Evolutionary conservation across 2,113 vertebrate genomes (phyloP).

Genomic region (Syngnathus scovelli): DNA sequence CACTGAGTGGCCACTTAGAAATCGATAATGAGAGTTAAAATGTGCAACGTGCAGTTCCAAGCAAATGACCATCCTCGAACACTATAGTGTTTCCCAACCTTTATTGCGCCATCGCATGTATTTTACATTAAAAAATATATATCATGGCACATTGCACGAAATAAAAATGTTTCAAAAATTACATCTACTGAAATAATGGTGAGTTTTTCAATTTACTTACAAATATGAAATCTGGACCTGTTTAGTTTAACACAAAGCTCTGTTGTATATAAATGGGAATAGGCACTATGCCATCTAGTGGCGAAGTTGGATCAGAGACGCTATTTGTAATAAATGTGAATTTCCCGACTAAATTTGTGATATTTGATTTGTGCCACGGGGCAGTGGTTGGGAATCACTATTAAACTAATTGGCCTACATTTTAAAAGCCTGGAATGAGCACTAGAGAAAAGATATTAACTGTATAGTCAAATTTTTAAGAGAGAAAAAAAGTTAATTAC

Average conservation of each 20-base stretch:
- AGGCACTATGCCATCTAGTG: background rate
- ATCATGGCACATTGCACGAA: background rate
- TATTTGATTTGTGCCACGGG: no score
- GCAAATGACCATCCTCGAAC: constrained; percentile 4
- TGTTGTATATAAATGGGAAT: background rate
- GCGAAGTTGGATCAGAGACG: no score
- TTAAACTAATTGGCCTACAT: no score
- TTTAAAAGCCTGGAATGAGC: background rate
- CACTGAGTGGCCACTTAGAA: constrained; percentile 43
- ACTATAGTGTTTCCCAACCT: background rate
- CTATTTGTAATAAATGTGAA: no score
- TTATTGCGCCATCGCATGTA: background rate
- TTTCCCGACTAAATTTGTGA: no score
- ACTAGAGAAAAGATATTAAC: no score
- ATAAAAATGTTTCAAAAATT: background rate
- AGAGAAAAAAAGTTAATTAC: no score
- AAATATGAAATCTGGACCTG: background rate
- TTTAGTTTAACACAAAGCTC: background rate
- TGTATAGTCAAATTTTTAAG: no score
- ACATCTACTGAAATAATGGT: background rate
- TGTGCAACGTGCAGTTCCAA: constrained; percentile 1
- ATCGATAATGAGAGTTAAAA: constrained; percentile 33
- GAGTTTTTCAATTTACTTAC: background rate
- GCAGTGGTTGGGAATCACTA: no score
- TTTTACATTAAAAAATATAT: background rate